Evolutionary conservation across 2,113 vertebrate species (phyloP).

Genomic region (Pangasianodon gigas): DNA sequence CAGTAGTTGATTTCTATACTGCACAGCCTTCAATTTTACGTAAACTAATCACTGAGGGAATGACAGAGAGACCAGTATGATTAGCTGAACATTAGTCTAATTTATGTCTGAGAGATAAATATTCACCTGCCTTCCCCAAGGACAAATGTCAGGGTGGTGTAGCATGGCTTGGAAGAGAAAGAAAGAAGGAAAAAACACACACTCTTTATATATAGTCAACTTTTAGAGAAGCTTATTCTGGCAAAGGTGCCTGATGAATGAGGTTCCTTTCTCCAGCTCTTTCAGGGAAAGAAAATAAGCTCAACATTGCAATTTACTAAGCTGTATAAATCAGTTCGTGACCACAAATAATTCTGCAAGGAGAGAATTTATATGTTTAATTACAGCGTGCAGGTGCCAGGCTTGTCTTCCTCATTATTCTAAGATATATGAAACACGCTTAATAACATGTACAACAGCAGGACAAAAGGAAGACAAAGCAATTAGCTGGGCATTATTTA

Average conservation of each 20-base stretch:
- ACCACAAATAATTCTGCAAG: constrained; percentile 75
- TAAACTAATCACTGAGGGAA: constrained; percentile 37
- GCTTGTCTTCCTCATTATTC: constrained; percentile 76
- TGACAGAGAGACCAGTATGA: constrained; percentile 41
- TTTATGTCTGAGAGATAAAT: constrained; percentile 47
- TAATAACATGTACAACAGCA: constrained; percentile 60
- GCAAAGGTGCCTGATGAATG: constrained; percentile 66
- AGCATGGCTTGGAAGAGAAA: constrained; percentile 32
- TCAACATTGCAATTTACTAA: constrained; percentile 73
- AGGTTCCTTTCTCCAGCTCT: constrained; percentile 56
- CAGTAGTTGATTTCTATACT: constrained; percentile 1
- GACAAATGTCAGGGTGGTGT: constrained; percentile 36
- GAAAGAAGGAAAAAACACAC: constrained; percentile 41
- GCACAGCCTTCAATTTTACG: constrained; percentile 25
- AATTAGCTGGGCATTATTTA: constrained; percentile 78
- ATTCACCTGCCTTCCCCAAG: constrained; percentile 49
- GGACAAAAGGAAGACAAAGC: constrained; percentile 79
- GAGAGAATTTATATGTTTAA: constrained; percentile 83
- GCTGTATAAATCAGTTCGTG: constrained; percentile 75
- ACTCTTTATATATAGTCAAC: constrained; percentile 60
- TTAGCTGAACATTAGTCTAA: constrained; percentile 51
- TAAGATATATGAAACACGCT: constrained; percentile 76
- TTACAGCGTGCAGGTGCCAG: constrained; percentile 77
- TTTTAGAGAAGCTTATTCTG: constrained; percentile 64
- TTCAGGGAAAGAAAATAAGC: constrained; percentile 70